A percentile compares a stretch with the other conserved stretches of the same genome.
Conservation (phyloP, 2,888 invertebrate genomes). For the Melanotus villosus region DNA sequence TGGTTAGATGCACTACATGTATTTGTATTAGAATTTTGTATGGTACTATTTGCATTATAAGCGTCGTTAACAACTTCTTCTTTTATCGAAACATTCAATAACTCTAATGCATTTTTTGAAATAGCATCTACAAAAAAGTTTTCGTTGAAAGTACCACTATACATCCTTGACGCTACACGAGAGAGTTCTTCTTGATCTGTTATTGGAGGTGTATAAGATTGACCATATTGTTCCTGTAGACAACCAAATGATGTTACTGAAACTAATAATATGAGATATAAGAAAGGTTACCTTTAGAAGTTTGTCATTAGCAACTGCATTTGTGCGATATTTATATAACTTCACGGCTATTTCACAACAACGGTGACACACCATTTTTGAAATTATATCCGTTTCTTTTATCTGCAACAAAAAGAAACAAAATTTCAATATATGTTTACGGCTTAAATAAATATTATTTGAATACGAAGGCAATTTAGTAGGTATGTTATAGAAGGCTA, state of each 20-base stretch:
- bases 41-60: neutral
- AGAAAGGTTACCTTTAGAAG: slow-evolving; percentile 42
- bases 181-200: slow-evolving; percentile 14
- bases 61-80: neutral
- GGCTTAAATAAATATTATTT: neutral
- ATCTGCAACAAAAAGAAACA: slow-evolving; percentile 45
- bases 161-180: neutral
- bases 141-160: neutral
- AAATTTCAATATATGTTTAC: neutral
- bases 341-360: slow-evolving; percentile 45
- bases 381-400: slow-evolving; percentile 35
- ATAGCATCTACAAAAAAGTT: neutral
- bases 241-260: neutral
- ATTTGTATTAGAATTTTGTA: neutral
- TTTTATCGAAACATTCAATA: neutral
- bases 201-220: slow-evolving; percentile 9
- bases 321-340: slow-evolving; percentile 43
- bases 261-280: no score
- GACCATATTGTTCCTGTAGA: slow-evolving; percentile 10
- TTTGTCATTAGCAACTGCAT: slow-evolving; percentile 45
- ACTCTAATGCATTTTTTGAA: neutral
- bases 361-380: slow-evolving; percentile 45
- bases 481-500: no score
- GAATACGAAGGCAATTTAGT: neutral
- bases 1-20: no score